A percentile compares a stretch with the other conserved stretches of the same genome.
These are phyloP conservation scores for Leptoteleia sp. DNA, from an alignment of 1,140 invertebrate species.

Conservation along the genomic window DNA sequence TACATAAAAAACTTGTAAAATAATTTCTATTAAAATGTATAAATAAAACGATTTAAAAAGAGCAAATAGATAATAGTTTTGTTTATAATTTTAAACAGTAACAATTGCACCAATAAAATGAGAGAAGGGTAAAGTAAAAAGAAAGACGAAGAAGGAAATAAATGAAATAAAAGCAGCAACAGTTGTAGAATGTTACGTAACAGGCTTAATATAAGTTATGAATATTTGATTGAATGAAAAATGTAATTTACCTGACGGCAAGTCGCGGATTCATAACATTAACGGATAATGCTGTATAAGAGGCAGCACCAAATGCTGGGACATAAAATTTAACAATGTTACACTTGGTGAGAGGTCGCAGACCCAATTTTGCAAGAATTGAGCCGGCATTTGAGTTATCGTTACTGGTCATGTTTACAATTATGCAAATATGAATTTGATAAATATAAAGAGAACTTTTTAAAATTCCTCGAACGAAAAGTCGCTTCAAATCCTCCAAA, in stretches of 20 bases:
- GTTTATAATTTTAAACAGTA: too few species aligned
- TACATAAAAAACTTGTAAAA: too few species aligned
- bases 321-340: constrained; percentile 84
- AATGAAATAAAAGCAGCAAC: background rate
- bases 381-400: constrained; percentile 23
- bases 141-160: too few species aligned
- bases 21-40: too few species aligned
- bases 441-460: too few species aligned
- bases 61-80: too few species aligned
- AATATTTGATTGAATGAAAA: background rate
- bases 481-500: too few species aligned
- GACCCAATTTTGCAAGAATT: constrained; percentile 48
- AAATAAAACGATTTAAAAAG: too few species aligned
- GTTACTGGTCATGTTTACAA: constrained; percentile 40
- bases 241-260: constrained; percentile 82
- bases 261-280: constrained; percentile 86
- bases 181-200: background rate
- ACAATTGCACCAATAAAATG: too few species aligned
- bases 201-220: background rate
- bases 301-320: constrained; percentile 83
- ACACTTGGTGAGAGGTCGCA: constrained; percentile 82
- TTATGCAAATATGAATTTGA: too few species aligned
- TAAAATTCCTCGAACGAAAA: too few species aligned
- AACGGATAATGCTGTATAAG: constrained; percentile 84
- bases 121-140: too few species aligned